A percentile compares a stretch with the other conserved stretches of the same genome.
Evolutionary conservation across 2,113 vertebrate species (phyloP).

Genomic region (Oncorhynchus mykiss): DNA sequence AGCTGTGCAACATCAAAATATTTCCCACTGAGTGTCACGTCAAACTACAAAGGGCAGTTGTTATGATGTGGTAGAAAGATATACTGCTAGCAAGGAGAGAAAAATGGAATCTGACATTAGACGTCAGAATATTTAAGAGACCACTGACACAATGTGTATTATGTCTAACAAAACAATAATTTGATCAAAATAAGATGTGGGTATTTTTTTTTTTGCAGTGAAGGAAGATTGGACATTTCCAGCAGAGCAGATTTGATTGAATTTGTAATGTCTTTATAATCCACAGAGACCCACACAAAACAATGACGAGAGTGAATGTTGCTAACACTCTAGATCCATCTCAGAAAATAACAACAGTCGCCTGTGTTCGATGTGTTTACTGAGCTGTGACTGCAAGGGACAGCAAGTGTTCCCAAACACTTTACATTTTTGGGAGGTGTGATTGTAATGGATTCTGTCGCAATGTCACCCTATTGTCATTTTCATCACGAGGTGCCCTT

Average conservation of each 20-base stretch:
- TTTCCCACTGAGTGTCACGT: background rate
- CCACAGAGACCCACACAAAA: background rate
- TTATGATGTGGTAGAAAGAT: background rate
- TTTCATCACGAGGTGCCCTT: background rate
- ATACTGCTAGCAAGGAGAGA: background rate
- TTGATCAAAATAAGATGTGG: too few relatives aligned
- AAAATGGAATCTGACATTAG: background rate
- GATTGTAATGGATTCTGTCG: background rate
- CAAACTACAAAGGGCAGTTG: background rate
- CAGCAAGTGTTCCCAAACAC: background rate
- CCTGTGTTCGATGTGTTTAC: background rate
- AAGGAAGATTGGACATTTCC: background rate
- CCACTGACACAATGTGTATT: too few relatives aligned
- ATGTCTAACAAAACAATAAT: too few relatives aligned
- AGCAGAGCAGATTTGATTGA: background rate
- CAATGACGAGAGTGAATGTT: background rate
- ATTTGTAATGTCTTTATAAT: background rate
- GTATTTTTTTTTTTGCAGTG: too few relatives aligned
- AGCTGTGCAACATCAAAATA: background rate
- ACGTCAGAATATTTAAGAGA: background rate
- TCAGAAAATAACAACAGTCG: too few relatives aligned
- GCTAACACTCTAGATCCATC: too few relatives aligned
- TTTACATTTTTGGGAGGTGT: background rate
- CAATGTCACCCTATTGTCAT: background rate
- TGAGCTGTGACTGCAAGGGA: background rate